Base-by-base conservation (phyloP, 2,113 vertebrate species). In the Tretioscincus oriximinensis region DNA sequence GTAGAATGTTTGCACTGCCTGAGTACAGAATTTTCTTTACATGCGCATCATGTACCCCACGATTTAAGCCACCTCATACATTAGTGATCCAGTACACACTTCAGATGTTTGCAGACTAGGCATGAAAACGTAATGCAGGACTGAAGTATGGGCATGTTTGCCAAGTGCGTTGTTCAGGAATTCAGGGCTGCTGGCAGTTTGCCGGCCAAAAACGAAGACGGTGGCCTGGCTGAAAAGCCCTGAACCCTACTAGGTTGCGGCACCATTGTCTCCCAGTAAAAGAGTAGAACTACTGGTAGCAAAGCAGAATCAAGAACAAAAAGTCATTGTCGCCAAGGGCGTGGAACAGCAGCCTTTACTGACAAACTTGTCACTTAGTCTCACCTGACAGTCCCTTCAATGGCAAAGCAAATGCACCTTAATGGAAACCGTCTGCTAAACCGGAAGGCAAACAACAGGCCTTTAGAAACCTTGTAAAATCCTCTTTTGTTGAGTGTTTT, bases 401-500 rank as follows among this genome's bases (percentile, higher is more conserved):
- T 1, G 72, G 78, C 28, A 76, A 72, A 70, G 31, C 0, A 4
- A 12, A 26, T 74, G 2, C 5, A 65, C 65, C 71, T 61, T 7
- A n/a, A 3, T 18, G 72, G 72, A 41, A 47, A 79, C 6, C 10
- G 58, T 75, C 31, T 28, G 58, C 64, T 80, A 66, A 86, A 86
- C 76, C 72, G 49, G 72, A 79, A 75, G 72, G 54, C 76, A 45
- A 78, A 73, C 76, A 76, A 69, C 54, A 64, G 78, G 29, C 49
- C 80, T 71, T 77, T 67, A 29, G 61, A 76, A 86, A 51, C 0
- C 1, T 20, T 67, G 63, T 7, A n/a, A 60, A 82, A 68, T 29
- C 6, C 76, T 71, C 82, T 69, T 63, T 64, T 5, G 1, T 78
- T 41, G 35, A 45, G 75, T 81, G 75, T 86, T 88, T 86, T 81